Evolutionary conservation across 2,797 vertebrate genomes (phyloP).

Genomic region (Leptodactylus fallax): DNA sequence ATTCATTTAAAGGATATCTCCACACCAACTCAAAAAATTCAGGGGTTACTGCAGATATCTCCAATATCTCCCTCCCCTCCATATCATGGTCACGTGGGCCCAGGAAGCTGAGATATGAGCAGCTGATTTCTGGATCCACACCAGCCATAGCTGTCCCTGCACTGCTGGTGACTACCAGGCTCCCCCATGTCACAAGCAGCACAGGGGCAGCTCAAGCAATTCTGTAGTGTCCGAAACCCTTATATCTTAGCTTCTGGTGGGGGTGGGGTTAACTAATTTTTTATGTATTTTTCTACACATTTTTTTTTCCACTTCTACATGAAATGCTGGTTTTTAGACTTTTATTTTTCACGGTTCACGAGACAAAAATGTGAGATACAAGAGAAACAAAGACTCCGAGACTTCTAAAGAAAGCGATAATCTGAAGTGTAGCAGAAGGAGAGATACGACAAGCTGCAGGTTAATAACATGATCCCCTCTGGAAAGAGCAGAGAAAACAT

Average conservation of each 20-base stretch:
- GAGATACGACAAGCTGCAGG: background rate
- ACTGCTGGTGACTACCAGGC: too few relatives aligned
- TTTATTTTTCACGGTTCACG: background rate
- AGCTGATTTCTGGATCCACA: background rate
- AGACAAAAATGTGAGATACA: background rate
- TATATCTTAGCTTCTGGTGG: too few relatives aligned
- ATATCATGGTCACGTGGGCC: background rate
- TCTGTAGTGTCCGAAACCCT: too few relatives aligned
- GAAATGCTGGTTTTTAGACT: background rate
- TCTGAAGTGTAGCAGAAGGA: background rate
- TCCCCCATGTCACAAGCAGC: too few relatives aligned
- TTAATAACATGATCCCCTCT: background rate
- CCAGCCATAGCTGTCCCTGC: too few relatives aligned
- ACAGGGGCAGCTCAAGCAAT: too few relatives aligned
- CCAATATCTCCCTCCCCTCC: too few relatives aligned
- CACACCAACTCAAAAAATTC: background rate
- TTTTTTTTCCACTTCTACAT: background rate
- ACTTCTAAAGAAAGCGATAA: constrained; percentile 10
- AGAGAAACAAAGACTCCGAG: background rate
- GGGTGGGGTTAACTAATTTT: too few relatives aligned
- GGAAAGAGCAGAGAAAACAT: background rate
- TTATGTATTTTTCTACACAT: background rate
- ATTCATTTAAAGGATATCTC: background rate
- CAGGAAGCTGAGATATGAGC: background rate
- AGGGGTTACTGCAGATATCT: too few relatives aligned